These are phyloP conservation scores for Paramormyrops kingsleyae DNA, from an alignment of 2,113 vertebrate genomes.

Conservation along the genomic window DNA sequence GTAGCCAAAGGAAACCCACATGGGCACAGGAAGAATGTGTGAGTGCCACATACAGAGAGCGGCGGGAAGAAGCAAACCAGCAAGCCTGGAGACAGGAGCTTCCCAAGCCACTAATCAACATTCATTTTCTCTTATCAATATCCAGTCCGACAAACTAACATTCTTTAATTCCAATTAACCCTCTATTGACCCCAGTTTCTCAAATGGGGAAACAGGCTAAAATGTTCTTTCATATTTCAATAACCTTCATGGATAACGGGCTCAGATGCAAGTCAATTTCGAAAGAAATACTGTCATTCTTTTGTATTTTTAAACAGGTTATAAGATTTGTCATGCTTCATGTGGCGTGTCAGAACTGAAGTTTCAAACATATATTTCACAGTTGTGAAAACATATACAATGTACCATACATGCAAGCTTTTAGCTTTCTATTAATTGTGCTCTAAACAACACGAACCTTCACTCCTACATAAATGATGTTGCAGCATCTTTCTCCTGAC, in stretches of 20 bases:
- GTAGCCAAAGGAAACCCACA: not conserved
- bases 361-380: not conserved
- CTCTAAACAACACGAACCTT: not conserved
- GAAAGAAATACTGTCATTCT: not conserved
- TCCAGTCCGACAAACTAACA: not conserved
- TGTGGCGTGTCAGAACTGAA: not conserved
- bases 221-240: not conserved
- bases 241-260: not conserved
- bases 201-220: not conserved
- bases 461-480: not conserved
- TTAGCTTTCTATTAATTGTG: not conserved
- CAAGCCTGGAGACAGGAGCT: not conserved
- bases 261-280: not conserved
- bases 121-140: not conserved
- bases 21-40: not conserved
- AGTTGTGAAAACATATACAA: not conserved
- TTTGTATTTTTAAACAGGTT: not conserved
- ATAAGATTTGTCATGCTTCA: not conserved
- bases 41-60: not conserved
- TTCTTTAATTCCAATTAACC: not conserved
- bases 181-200: not conserved
- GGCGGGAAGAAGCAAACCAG: not conserved
- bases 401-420: not conserved
- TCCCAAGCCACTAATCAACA: not conserved
- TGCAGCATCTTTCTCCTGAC: not conserved